Evolutionary conservation across 2,113 vertebrate genomes (phyloP).

Genomic region (Spilogale gracilis): DNA sequence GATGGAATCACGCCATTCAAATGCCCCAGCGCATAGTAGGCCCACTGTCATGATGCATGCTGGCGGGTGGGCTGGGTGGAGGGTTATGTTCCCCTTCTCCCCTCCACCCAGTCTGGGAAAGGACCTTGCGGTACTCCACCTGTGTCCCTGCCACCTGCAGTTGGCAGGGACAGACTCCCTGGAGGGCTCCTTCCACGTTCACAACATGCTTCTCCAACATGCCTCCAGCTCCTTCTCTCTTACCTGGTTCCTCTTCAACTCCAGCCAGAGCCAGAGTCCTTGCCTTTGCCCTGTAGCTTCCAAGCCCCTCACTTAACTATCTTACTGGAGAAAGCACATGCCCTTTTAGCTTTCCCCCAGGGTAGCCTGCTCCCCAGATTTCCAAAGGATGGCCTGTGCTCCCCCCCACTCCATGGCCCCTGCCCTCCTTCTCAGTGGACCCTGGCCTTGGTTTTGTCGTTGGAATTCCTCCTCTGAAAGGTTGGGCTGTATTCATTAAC

Average conservation of each 20-base stretch:
- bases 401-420: background rate
- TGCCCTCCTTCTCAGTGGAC: background rate
- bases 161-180: rapidly evolving
- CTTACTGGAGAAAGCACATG: too few species aligned
- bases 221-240: background rate
- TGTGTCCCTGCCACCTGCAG: background rate
- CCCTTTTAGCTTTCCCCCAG: background rate
- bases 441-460: background rate
- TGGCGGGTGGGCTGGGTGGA: rapidly evolving
- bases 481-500: constrained; percentile 36
- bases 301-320: too few species aligned
- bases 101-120: background rate
- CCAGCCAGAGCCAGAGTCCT: background rate
- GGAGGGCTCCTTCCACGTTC: rapidly evolving
- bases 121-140: background rate
- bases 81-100: background rate
- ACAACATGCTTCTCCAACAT: background rate
- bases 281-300: background rate
- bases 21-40: rapidly evolving
- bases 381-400: background rate
- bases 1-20: background rate
- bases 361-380: background rate
- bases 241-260: background rate
- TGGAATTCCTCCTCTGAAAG: background rate
- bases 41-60: rapidly evolving